Evolutionary conservation across 2,113 vertebrate genomes (phyloP).

Genomic region (Nasalis larvatus): DNA sequence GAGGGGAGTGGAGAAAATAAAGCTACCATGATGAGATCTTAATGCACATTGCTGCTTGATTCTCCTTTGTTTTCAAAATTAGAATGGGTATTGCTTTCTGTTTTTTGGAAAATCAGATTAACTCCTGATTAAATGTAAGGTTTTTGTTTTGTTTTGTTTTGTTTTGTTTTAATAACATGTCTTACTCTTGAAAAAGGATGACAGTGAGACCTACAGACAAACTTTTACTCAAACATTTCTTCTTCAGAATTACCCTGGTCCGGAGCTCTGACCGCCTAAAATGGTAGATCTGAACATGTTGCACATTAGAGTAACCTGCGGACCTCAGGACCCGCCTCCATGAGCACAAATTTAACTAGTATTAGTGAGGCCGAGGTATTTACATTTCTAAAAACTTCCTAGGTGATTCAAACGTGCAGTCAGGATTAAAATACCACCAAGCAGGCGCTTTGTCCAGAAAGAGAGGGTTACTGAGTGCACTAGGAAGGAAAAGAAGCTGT

Average conservation of each 20-base stretch:
- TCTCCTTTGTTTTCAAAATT: neutral
- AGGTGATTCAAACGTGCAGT: neutral
- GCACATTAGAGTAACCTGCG: neutral
- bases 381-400: neutral
- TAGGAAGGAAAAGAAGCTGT: too few relatives aligned
- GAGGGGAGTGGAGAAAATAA: neutral
- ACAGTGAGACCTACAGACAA: neutral
- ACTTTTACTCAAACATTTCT: neutral
- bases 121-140: neutral
- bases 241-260: neutral
- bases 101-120: neutral
- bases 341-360: neutral
- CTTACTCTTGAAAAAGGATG: neutral
- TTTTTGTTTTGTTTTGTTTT: neutral
- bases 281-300: neutral
- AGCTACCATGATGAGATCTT: neutral
- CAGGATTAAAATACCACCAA: neutral
- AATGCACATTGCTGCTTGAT: neutral
- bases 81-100: neutral
- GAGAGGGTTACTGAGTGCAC: neutral
- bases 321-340: neutral
- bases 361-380: neutral
- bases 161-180: neutral
- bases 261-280: neutral
- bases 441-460: neutral